A percentile compares a stretch with the other conserved stretches of the same genome.
These are phyloP conservation scores for Austrolebias charrua DNA, from an alignment of 2,797 vertebrate genomes.

Conservation along the genomic window DNA sequence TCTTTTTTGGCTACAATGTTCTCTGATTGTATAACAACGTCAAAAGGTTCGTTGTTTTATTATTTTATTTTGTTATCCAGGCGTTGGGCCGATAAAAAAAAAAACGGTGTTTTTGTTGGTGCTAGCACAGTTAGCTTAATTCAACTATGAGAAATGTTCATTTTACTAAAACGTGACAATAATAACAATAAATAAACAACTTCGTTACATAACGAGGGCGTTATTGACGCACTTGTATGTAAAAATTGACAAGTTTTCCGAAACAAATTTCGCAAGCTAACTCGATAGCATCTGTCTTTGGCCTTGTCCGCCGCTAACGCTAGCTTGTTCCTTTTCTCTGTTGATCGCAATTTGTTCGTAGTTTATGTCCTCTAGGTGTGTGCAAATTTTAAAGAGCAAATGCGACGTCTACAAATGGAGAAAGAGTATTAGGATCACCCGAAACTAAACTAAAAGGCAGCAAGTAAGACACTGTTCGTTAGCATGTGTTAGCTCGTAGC, in stretches of 20 bases:
- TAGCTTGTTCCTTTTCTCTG: slow-evolving; percentile 1
- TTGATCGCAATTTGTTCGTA: background rate
- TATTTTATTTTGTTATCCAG: slow-evolving; percentile 8
- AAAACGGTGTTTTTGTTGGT: slow-evolving; percentile 48
- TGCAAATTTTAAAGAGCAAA: background rate
- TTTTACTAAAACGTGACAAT: background rate
- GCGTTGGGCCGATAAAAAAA: slow-evolving; percentile 45
- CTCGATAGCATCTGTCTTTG: slow-evolving; percentile 39
- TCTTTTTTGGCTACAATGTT: slow-evolving; percentile 3
- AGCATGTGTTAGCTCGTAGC: slow-evolving; percentile 48
- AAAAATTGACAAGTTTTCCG: background rate
- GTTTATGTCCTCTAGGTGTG: background rate
- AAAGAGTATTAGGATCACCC: background rate
- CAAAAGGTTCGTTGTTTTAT: slow-evolving; percentile 23
- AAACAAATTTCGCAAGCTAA: slow-evolving; percentile 14
- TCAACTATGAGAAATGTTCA: background rate
- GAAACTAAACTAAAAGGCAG: slow-evolving; percentile 51
- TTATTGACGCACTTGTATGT: background rate
- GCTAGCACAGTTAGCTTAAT: slow-evolving; percentile 46
- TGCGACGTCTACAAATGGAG: background rate
- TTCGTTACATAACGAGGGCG: fast-evolving
- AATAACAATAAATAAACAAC: no score
- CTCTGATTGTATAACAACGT: slow-evolving; percentile 23
- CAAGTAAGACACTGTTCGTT: slow-evolving; percentile 12
- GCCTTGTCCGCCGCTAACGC: slow-evolving; percentile 59